Conservation (phyloP, 2,113 vertebrate species). For the Lepisosteus oculatus region DNA sequence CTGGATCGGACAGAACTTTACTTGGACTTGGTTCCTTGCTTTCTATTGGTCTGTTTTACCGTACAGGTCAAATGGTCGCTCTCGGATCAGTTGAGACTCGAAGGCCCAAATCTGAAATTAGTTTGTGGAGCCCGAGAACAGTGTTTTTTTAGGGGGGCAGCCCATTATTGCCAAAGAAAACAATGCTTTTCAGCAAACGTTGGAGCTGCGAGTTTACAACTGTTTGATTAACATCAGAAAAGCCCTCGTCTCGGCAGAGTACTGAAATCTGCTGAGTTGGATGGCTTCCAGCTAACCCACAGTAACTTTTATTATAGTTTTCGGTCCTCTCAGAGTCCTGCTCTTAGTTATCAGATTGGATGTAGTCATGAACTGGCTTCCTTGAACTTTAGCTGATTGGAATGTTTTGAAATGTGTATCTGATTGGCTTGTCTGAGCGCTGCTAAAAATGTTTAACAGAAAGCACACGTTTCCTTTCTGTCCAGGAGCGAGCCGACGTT, state of each 20-base stretch:
- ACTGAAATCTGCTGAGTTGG: constrained; percentile 22
- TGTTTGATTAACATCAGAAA: constrained; percentile 59
- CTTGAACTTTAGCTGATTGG: constrained; percentile 27
- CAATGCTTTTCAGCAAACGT: constrained; percentile 44
- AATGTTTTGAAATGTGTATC: constrained; percentile 35
- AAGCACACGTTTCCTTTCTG: not conserved
- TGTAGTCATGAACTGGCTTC: constrained; percentile 21
- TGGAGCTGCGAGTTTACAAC: constrained; percentile 48
- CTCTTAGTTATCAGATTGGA: constrained; percentile 47
- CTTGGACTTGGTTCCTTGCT: too few species aligned
- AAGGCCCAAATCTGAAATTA: not conserved
- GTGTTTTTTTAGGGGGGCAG: constrained; percentile 31
- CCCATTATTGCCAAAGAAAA: constrained; percentile 56
- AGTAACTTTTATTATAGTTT: constrained; percentile 20
- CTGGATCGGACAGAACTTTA: too few species aligned
- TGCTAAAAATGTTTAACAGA: constrained; percentile 42
- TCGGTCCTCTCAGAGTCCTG: constrained; percentile 5
- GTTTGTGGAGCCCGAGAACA: constrained; percentile 6
- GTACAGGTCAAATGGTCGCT: too few species aligned
- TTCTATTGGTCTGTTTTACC: too few species aligned
- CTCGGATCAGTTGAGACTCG: too few species aligned
- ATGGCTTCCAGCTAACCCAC: constrained; percentile 25
- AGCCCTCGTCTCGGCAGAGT: constrained; percentile 31
- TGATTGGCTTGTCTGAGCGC: constrained; percentile 31
- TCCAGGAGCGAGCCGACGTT: not conserved